Evolutionary conservation across 2,888 invertebrate species (phyloP), one percentile per base, ranked within the genome.

Genomic region (Hesperia comma): DNA sequence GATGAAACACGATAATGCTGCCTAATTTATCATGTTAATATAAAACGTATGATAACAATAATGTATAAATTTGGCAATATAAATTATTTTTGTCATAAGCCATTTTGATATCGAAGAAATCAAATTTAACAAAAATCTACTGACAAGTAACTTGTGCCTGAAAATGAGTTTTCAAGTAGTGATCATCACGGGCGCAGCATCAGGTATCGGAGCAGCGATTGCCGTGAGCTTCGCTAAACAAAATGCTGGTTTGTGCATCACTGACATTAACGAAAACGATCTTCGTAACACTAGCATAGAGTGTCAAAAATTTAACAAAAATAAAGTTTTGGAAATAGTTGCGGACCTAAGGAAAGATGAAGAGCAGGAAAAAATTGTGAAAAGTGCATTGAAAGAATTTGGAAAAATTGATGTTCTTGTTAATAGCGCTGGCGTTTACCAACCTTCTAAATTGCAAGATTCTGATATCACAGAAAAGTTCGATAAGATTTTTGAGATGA

Each of bases 181-280:
- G 6, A 55, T 81, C 55, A 69, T 84, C 58, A 82, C 85, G 4
- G 80, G 83, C 43, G 82, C 2, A 94, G 94, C 77, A 94, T 94
- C 32, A 95, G 73, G 95, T 1, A 95, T 95, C 68, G 95, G 95
- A 1, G 93, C 93, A 3, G 94, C 93, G 3, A 92, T 94, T 0
- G 95, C 95, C 0, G 69, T 93, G 0, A 88, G 93, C 67, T 94
- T 95, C 72, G 91, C 94, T 0, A 88, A 90, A 73, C 81, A 93
- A 33, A 94, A 94, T n/a, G 95, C 94, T 5, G 82, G 78, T 40
- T 75, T 95, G 14, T 88, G 93, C 40, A 94, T 91, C 82, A 94
- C 86, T 84, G 96, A 90, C 86, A 88, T 96, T 69, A 95, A 95
- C 82, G 75, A 83, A 14, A 93, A 93, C 6, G 95, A 95, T 74